Conservation (phyloP, 1,140 invertebrate genomes). For the Macrobrachium nipponense region DNA sequence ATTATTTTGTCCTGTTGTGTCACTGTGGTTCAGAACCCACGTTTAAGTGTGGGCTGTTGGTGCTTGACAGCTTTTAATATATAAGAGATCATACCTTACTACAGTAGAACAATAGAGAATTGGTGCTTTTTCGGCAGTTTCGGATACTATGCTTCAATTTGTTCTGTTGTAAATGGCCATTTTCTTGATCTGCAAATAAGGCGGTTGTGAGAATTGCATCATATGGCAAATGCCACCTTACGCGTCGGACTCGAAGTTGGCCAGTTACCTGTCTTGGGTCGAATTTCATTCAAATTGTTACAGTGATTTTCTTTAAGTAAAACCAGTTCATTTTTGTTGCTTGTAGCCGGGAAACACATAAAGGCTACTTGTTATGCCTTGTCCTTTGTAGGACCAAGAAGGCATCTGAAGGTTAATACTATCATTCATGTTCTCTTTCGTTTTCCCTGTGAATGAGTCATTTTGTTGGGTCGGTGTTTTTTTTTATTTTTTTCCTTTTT, state of each 20-base stretch:
- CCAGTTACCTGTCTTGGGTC: slow-evolving; percentile 19
- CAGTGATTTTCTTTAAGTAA: slow-evolving; percentile 17
- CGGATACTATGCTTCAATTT: slow-evolving; percentile 39
- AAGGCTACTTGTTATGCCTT: slow-evolving; percentile 50
- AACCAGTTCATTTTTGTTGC: slow-evolving; percentile 14
- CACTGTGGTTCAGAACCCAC: slow-evolving; percentile 52
- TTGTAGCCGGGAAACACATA: slow-evolving; percentile 42
- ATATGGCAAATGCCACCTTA: slow-evolving; percentile 11
- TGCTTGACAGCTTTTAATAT: slow-evolving; percentile 51
- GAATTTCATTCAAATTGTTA: slow-evolving; percentile 38
- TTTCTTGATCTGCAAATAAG: background rate
- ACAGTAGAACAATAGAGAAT: slow-evolving; percentile 14
- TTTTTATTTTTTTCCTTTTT: slow-evolving; percentile 11
- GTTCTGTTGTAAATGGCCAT: slow-evolving; percentile 2
- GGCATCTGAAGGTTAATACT: slow-evolving; percentile 26
- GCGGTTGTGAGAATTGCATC: background rate
- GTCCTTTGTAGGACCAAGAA: background rate
- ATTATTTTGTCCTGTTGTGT: slow-evolving; percentile 45
- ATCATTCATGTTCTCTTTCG: slow-evolving; percentile 15
- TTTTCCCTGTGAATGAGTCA: slow-evolving; percentile 38
- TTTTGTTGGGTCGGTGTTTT: slow-evolving; percentile 52
- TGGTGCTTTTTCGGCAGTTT: slow-evolving; percentile 47
- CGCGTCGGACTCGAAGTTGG: slow-evolving; percentile 19
- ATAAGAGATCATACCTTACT: slow-evolving; percentile 36
- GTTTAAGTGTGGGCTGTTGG: slow-evolving; percentile 57